Conservation (phyloP, 2,888 invertebrate genomes). For the Emmelina monodactyla region DNA sequence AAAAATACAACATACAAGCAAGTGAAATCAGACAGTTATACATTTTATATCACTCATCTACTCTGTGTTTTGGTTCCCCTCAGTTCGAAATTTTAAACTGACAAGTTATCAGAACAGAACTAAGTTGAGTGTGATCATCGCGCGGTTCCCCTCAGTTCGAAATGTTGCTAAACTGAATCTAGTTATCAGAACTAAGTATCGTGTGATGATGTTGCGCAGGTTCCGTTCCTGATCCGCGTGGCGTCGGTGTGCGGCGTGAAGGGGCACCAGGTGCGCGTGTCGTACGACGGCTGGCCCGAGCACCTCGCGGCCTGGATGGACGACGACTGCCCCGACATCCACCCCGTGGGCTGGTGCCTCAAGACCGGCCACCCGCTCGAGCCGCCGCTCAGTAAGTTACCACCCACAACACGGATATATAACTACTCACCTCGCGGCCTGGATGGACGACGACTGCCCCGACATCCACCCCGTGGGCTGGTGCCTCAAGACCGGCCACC, state of each 20-base stretch:
- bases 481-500: slow-evolving; percentile 89
- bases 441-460: slow-evolving; percentile 90
- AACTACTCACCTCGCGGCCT: slow-evolving; percentile 87
- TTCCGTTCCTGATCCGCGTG: slow-evolving; percentile 84
- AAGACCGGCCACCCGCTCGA: slow-evolving; percentile 89
- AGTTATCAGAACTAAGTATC: no score
- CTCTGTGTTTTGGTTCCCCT: no score
- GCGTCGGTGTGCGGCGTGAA: slow-evolving; percentile 81
- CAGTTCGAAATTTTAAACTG: no score
- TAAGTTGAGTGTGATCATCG: no score
- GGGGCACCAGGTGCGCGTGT: slow-evolving; percentile 78
- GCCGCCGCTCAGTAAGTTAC: slow-evolving; percentile 81
- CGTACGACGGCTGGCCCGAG: slow-evolving; percentile 90
- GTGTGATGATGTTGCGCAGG: no score
- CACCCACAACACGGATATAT: no score
- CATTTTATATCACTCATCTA: no score
- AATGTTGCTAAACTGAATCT: no score
- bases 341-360: slow-evolving; percentile 91
- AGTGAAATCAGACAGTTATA: no score
- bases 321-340: slow-evolving; percentile 89
- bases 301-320: slow-evolving; percentile 88
- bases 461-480: slow-evolving; percentile 93
- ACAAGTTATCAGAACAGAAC: no score
- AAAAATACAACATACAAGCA: no score
- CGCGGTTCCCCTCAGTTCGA: no score